A percentile compares a stretch with the other conserved stretches of the same genome.
phyloP scores from a whole-genome alignment of 2,113 vertebrate genomes.

The Corynorhinus townsendii region DNA sequence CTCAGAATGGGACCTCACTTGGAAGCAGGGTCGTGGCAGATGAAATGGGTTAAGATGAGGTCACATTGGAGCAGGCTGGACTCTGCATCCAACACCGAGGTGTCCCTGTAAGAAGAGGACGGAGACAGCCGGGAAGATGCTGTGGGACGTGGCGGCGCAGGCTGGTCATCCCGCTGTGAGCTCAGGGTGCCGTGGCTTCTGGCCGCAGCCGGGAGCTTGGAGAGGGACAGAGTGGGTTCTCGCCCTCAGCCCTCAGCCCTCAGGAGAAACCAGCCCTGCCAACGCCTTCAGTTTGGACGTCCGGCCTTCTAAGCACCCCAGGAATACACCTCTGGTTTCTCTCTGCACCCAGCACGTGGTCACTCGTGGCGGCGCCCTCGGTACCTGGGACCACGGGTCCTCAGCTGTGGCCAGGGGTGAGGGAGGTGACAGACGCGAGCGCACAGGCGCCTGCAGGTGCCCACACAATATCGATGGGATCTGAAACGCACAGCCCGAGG shows the following conservation, averaged over 20 bases:
- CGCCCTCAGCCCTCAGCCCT: too few species aligned
- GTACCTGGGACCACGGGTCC: fast-evolving
- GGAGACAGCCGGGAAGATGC: fast-evolving
- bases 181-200: fast-evolving
- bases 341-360: too few species aligned
- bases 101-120: background rate
- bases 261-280: too few species aligned
- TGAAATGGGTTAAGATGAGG: background rate
- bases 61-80: background rate
- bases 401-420: background rate
- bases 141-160: fast-evolving
- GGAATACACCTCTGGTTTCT: background rate
- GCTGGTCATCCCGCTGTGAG: fast-evolving
- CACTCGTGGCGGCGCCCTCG: background rate
- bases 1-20: too few species aligned
- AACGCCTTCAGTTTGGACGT: too few species aligned
- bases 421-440: background rate
- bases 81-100: background rate
- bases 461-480: background rate
- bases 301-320: background rate
- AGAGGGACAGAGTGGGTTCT: background rate
- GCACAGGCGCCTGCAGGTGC: background rate
- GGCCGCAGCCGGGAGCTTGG: background rate
- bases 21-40: background rate
- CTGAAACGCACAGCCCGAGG: background rate